These are phyloP conservation scores for Macroramphosus scolopax DNA, from an alignment of 2,797 vertebrate species.

Conservation along the genomic window DNA sequence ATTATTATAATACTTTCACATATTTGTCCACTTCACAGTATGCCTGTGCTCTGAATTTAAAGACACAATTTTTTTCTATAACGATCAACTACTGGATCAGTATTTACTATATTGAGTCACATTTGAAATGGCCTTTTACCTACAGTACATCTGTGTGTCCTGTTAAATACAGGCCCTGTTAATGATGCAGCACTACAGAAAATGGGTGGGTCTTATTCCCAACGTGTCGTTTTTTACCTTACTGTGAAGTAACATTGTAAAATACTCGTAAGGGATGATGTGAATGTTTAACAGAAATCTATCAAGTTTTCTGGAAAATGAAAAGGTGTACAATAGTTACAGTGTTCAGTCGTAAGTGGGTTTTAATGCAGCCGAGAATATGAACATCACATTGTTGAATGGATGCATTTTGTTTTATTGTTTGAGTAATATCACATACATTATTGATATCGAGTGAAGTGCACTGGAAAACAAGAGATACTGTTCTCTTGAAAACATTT, in stretches of 20 bases:
- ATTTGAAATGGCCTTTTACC: background rate
- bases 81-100: too few relatives aligned
- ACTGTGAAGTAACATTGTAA: constrained; percentile 18
- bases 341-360: too few relatives aligned
- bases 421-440: constrained; percentile 29
- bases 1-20: background rate
- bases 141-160: background rate
- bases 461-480: constrained; percentile 11
- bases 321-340: too few relatives aligned
- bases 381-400: constrained; percentile 22
- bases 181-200: background rate
- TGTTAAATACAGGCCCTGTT: constrained; percentile 4
- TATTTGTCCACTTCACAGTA: too few relatives aligned
- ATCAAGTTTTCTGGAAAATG: too few relatives aligned
- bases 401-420: constrained; percentile 60
- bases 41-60: too few relatives aligned
- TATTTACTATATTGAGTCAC: too few relatives aligned
- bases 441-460: constrained; percentile 9
- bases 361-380: constrained; percentile 20
- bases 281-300: too few relatives aligned
- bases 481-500: constrained; percentile 10
- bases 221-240: constrained; percentile 11
- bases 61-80: too few relatives aligned
- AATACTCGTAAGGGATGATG: too few relatives aligned
- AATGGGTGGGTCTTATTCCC: constrained; percentile 2